phyloP scores from a whole-genome alignment of 1,140 invertebrate species.

The Drosophila pseudoananassae region DNA sequence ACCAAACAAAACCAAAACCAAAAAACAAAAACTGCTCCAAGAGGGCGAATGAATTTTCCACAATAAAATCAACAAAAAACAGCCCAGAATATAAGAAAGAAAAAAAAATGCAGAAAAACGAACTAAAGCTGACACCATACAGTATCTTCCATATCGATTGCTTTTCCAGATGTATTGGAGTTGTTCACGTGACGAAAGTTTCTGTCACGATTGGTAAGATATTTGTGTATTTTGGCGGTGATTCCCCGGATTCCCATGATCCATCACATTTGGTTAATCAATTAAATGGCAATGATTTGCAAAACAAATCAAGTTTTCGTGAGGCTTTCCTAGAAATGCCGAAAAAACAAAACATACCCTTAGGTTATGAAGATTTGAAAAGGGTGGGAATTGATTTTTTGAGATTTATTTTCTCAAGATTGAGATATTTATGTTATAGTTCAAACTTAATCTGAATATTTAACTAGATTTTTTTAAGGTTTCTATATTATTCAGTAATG shows the following conservation, averaged over 20 bases:
- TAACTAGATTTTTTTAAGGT: neutral
- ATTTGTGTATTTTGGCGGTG: neutral
- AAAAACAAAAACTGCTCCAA: slow-evolving; percentile 28
- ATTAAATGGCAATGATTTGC: neutral
- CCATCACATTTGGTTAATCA: slow-evolving; percentile 31
- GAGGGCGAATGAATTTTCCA: slow-evolving; percentile 65
- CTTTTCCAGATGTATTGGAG: slow-evolving; percentile 11
- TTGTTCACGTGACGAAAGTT: slow-evolving; percentile 35
- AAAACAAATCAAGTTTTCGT: neutral
- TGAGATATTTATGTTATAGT: too few relatives aligned
- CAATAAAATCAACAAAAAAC: slow-evolving; percentile 41
- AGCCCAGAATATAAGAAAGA: slow-evolving; percentile 27
- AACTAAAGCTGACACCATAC: slow-evolving; percentile 39
- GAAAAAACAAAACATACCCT: neutral
- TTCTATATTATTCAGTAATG: neutral
- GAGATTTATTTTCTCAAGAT: too few relatives aligned
- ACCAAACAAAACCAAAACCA: slow-evolving; percentile 44
- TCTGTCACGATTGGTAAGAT: slow-evolving; percentile 12
- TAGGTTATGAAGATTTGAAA: neutral
- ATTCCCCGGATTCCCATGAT: slow-evolving; percentile 19
- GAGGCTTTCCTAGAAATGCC: neutral
- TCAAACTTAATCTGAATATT: neutral
- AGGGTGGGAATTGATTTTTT: neutral
- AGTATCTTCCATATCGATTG: slow-evolving; percentile 51
- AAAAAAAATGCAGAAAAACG: slow-evolving; percentile 2